phyloP scores from a whole-genome alignment of 2,113 vertebrate species.

The Zeus faber region DNA sequence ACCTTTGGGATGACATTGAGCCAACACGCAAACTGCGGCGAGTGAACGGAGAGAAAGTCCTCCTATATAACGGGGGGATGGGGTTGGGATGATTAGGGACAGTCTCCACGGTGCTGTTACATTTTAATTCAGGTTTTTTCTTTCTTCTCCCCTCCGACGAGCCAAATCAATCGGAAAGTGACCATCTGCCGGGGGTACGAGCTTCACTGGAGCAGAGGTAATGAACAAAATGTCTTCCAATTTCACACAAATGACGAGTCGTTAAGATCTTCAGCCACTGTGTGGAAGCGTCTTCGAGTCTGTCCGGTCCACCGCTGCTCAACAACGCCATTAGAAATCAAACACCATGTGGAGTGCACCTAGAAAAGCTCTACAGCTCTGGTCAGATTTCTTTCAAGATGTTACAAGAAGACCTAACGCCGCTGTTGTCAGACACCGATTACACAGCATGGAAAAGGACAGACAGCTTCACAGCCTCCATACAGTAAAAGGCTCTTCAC shows the following conservation, averaged over 20 bases:
- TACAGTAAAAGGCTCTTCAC: conserved; percentile 49
- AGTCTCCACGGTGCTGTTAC: conserved; percentile 79
- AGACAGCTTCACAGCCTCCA: conserved; percentile 16
- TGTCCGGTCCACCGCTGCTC: conserved; percentile 26
- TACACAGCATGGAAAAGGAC: conserved; percentile 8
- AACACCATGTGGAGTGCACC: conserved; percentile 35
- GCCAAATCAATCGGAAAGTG: conserved; percentile 88
- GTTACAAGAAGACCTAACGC: not conserved
- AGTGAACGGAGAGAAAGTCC: conserved; percentile 65
- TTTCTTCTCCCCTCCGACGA: conserved; percentile 72
- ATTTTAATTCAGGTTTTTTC: conserved; percentile 82
- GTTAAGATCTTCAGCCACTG: conserved; percentile 69
- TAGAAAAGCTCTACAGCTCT: not conserved
- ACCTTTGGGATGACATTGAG: conserved; percentile 79
- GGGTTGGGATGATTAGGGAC: conserved; percentile 72
- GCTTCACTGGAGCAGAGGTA: conserved; percentile 77
- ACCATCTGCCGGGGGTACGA: conserved; percentile 83
- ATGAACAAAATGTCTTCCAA: conserved; percentile 77
- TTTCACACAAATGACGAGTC: conserved; percentile 63
- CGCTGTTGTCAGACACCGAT: not conserved
- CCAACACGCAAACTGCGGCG: conserved; percentile 70
- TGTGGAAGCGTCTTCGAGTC: conserved; percentile 37
- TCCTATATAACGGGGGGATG: conserved; percentile 74
- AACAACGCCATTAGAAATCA: conserved; percentile 26
- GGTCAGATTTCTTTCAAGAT: not conserved